phyloP scores from a whole-genome alignment of 2,113 vertebrate genomes.

The Paradoxurus hermaphroditus region DNA sequence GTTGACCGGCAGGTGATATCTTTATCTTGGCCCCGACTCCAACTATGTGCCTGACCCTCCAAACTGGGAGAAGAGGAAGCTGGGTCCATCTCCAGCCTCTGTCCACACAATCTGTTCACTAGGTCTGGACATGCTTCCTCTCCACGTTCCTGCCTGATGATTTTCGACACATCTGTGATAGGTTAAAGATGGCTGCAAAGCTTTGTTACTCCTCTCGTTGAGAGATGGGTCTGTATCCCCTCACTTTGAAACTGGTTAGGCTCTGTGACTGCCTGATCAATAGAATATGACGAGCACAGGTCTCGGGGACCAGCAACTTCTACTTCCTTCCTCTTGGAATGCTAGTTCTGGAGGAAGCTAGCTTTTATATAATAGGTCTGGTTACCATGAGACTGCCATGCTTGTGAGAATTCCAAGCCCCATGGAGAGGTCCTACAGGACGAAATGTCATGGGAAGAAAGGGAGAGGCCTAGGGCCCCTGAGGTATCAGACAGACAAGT shows the following conservation, averaged over 20 bases:
- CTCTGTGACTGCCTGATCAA: neutral
- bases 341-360: neutral
- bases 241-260: neutral
- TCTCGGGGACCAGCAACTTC: neutral
- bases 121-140: neutral
- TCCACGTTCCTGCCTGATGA: neutral
- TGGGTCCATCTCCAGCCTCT: neutral
- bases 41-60: accelerated
- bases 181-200: neutral
- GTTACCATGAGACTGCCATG: neutral
- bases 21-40: neutral
- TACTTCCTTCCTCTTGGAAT: neutral
- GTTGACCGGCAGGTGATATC: neutral
- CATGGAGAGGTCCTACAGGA: neutral
- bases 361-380: neutral
- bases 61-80: neutral
- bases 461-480: neutral
- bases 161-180: neutral
- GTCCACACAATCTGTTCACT: neutral
- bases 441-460: neutral
- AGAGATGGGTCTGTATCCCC: neutral
- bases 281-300: neutral
- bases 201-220: neutral
- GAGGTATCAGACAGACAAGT: neutral
- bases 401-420: neutral